Base-by-base conservation (phyloP, 2,113 vertebrate genomes). In the Sylvietta virens region DNA sequence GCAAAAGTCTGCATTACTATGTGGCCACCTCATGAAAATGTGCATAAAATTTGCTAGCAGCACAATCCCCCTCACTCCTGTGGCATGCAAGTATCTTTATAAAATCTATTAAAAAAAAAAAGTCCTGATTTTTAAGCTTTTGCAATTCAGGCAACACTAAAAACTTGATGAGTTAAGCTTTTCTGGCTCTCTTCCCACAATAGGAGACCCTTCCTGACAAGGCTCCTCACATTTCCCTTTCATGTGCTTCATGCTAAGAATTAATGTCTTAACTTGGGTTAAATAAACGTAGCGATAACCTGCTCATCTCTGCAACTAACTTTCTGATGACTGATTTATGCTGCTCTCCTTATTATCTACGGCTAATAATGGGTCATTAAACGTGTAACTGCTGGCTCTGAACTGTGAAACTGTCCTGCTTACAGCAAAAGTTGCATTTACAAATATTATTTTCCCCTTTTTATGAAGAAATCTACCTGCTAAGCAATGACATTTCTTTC, bases 261-360 rank as follows among this genome's bases (percentile, higher is more conserved):
- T 95, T 95, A 97, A 97, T 88, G 93, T 96, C 93, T 97, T 92
- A 92, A 95, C 91, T 92, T 78, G 90, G 74, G 95, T 95, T 97
- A 97, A 97, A 96, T 90, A 95, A 95, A 96, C 97, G 95, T 94
- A 91, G 92, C 9, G 86, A 94, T 95, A 96, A 95, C 94, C 87
- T 87, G 84, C 90, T 96, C 96, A 86, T 97, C 94, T 95, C 91
- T 88, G 92, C 31, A 97, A 85, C 81, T 60, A 66, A 47, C 61
- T 94, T 96, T 86, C 88, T 91, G 57, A 88, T 56, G 81, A 65
- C 79, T 96, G 82, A 71, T 86, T 80, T 93, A 88, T 1, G 1
- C 54, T 84, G 42, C 70, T 60, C 62, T 76, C 28, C 50, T 64
- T 87, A 90, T 89, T 94, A 93, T 92, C 89, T 86, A 19, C 23